Evolutionary conservation across 2,888 invertebrate genomes (phyloP), one percentile per base, ranked within the genome.

Genomic region (Alloscopus bannaensis): DNA sequence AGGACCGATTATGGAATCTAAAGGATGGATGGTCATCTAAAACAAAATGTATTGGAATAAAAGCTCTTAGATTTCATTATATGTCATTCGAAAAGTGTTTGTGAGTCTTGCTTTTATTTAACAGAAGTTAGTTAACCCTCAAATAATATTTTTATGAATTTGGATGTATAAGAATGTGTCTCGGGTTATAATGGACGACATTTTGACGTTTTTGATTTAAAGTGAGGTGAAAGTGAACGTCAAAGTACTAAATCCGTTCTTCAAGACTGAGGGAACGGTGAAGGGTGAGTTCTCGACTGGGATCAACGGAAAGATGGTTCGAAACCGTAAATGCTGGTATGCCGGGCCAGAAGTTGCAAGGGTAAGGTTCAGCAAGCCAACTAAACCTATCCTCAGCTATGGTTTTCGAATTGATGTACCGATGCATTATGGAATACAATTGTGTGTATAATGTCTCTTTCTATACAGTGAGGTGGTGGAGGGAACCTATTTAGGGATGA

Each of bases 61-160:
- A n/a, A 69, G 66, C 69, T 59, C 52, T 24, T 69, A 69, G 69
- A 69, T 69, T 69, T 69, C 69, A 69, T 69, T 69, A 69, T n/a
- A 50, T 22, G 24, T 57, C 55, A 57, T 57, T 28, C 20, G 28
- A 26, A 11, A 57, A 28, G 11, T 26, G 28, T 26, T 13, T 20
- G 24, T n/a, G n/a, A n/a, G n/a, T n/a, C n/a, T n/a, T n/a, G n/a
- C n/a, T n/a, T n/a, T n/a, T n/a, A n/a, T n/a, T n/a, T n/a, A n/a
- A n/a, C n/a, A n/a, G n/a, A n/a, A n/a, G n/a, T n/a, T n/a, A n/a
- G n/a, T n/a, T n/a, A n/a, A n/a, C n/a, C n/a, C n/a, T n/a, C 13
- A 8, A 40, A 13, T 40, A 11, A 11, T 40, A 40, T 40, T 13
- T 11, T 40, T 8, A 40, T 13, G 40, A 8, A 40, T 40, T 40